These are phyloP conservation scores for Pseudomyrmex dendroicus DNA, from an alignment of 1,140 invertebrate species.

Conservation along the genomic window DNA sequence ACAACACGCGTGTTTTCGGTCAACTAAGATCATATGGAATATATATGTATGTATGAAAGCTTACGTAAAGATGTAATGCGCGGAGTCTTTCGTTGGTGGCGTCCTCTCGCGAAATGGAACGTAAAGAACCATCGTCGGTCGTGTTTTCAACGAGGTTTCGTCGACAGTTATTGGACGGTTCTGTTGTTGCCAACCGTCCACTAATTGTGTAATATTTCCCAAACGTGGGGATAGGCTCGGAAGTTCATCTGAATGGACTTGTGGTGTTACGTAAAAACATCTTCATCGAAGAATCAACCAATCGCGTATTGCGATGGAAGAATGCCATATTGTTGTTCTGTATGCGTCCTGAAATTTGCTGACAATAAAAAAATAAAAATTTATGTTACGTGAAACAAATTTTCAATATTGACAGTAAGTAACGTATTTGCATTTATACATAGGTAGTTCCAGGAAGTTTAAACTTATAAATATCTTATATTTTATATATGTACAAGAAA, in stretches of 20 bases:
- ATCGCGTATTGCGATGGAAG: not conserved
- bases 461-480: constrained; percentile 9
- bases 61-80: constrained; percentile 31
- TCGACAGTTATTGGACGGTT: not conserved
- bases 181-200: not conserved
- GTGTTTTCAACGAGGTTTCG: constrained; percentile 3
- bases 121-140: not conserved
- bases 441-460: not conserved
- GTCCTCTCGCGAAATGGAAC: constrained; percentile 9
- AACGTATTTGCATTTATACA: not conserved
- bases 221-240: too few relatives aligned
- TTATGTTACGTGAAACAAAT: too few relatives aligned
- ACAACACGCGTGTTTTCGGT: constrained; percentile 42
- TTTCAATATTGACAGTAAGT: too few relatives aligned
- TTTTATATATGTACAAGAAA: constrained; percentile 24
- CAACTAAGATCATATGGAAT: constrained; percentile 51
- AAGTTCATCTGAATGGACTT: not conserved
- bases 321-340: not conserved
- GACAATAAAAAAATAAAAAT: too few relatives aligned
- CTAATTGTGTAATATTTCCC: not conserved
- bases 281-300: not conserved
- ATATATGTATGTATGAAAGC: not conserved
- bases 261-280: not conserved
- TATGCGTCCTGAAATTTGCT: too few relatives aligned
- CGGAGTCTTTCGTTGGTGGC: not conserved